A percentile compares a stretch with the other conserved stretches of the same genome.
Conservation (phyloP, 2,113 vertebrate genomes). For the Pithys albifrons region DNA sequence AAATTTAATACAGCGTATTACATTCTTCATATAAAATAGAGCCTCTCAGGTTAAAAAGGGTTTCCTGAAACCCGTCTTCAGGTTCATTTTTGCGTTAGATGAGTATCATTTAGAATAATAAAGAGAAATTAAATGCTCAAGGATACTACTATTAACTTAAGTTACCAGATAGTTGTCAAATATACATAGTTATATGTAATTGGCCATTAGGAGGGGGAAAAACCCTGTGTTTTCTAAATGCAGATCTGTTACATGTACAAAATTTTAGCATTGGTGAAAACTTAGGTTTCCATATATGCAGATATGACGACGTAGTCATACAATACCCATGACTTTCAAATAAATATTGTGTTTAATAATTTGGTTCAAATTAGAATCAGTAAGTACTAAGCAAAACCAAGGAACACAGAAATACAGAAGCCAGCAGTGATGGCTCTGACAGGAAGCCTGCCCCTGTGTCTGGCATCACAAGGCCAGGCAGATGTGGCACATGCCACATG, state of each 20-base stretch:
- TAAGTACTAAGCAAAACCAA: background rate
- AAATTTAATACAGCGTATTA: background rate
- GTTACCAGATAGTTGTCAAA: background rate
- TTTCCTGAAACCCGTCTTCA: background rate
- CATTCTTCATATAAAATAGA: background rate
- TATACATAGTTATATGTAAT: background rate
- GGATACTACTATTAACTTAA: background rate
- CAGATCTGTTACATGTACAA: background rate
- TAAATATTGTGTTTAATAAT: background rate
- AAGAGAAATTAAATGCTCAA: background rate
- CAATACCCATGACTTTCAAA: background rate
- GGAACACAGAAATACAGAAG: background rate
- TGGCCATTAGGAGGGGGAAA: fast-evolving
- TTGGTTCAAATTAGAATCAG: background rate
- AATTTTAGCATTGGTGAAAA: background rate
- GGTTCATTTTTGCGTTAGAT: background rate
- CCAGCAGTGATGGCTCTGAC: background rate
- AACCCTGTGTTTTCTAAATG: background rate
- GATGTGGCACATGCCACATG: background rate
- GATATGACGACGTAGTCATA: background rate
- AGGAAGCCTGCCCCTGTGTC: background rate
- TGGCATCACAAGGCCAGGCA: background rate
- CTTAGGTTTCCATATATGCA: background rate
- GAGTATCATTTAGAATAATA: background rate
- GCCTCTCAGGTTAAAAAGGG: background rate